Evolutionary conservation across 2,797 vertebrate species (phyloP), one percentile per base, ranked within the genome.

Genomic region (Argentina silus): DNA sequence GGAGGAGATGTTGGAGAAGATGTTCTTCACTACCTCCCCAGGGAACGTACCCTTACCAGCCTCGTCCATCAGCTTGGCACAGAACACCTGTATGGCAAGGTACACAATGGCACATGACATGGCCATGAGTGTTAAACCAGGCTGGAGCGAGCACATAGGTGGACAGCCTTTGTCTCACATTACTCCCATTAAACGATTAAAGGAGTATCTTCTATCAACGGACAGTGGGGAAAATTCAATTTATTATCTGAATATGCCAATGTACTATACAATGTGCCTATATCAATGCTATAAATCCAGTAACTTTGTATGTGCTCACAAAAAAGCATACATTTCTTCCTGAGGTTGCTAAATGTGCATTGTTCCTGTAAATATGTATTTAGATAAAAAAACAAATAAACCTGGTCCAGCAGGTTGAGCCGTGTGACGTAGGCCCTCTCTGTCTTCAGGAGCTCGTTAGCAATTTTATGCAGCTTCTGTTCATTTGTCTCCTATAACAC

Each of bases 1-100:
- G 60, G 97, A 98, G 12, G 93, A 93, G 90, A 98, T 98, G 87
- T 99, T 99, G 89, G 98, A 99, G 90, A 99, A 99, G 47, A 99
- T 98, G 93, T 97, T 97, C 88, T 96, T 97, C 86, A 99, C 94
- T 17, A 97, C 95, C 21, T 99, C 98, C 77, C 93, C 90, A 14
- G 96, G 96, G 90, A 98, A 99, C 0, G 95, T 97, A 53, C 97
- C 96, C 90, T 96, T 95, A 63, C 90, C 94, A 6, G 97, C 97
- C 92, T 99, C 98, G 84, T 97, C 97, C 80, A 95, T 93, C 9
- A 99, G 92, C 81, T 93, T 97, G 70, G 93, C 86, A 79, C 95
- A 96, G 91, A 99, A 99, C 1, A 93, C 94, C 98, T 99, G 90
- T 74, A 50, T 27, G 9, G 43, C 43, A 67, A 14, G 42, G 12